Conservation (phyloP, 2,113 vertebrate species). For the Scomber colias region DNA sequence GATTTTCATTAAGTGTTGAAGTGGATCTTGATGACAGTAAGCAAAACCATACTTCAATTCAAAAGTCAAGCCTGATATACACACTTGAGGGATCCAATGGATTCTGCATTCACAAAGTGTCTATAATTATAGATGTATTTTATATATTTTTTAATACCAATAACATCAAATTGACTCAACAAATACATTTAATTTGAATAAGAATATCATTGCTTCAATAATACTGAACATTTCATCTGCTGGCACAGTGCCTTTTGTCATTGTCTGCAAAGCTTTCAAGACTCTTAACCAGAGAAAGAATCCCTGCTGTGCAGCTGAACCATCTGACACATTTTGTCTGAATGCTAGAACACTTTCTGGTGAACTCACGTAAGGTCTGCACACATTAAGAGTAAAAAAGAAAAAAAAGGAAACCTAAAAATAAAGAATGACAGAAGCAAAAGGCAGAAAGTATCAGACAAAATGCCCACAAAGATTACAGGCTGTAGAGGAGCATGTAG, state of each 20-base stretch:
- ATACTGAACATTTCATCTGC: constrained; percentile 9
- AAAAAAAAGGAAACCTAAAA: background rate
- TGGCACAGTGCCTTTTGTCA: background rate
- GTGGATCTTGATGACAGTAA: constrained; percentile 66
- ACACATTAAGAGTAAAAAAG: background rate
- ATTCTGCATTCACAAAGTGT: constrained; percentile 11
- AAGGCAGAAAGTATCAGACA: background rate
- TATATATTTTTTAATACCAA: constrained; percentile 15
- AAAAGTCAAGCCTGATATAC: constrained; percentile 55
- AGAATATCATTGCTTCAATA: constrained; percentile 11
- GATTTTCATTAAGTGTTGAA: constrained; percentile 70
- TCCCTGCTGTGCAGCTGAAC: constrained; percentile 12
- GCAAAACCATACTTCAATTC: constrained; percentile 60
- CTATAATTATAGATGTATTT: constrained; percentile 32
- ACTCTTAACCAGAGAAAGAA: background rate
- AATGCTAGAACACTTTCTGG: constrained; percentile 20
- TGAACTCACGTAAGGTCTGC: constrained; percentile 5
- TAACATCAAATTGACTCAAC: constrained; percentile 14
- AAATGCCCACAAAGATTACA: constrained; percentile 13
- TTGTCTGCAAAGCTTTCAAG: constrained; percentile 20
- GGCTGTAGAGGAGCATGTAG: constrained; percentile 5
- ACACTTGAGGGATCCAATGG: constrained; percentile 34
- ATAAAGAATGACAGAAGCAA: constrained; percentile 3
- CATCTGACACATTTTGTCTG: constrained; percentile 16
- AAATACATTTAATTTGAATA: constrained; percentile 6